A percentile compares a stretch with the other conserved stretches of the same genome.
phyloP scores from a whole-genome alignment of 2,797 vertebrate species.

The Hydrocynus forskahlii region DNA sequence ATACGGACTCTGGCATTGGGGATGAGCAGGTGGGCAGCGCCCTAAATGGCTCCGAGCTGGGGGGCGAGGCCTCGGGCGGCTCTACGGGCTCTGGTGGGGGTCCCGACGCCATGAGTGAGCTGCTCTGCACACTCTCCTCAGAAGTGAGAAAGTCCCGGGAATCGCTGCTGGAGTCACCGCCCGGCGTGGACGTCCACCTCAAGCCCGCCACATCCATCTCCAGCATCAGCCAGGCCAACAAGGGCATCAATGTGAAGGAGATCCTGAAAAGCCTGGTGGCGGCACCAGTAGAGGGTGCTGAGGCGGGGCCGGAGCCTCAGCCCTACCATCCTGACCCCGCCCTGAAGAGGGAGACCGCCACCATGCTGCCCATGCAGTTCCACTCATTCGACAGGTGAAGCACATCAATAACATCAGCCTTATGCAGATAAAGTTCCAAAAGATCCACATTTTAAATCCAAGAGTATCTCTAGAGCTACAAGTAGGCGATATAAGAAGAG shows the following conservation, averaged over 20 bases:
- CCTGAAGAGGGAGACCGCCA: slow-evolving; percentile 90
- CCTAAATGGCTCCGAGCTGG: slow-evolving; percentile 91
- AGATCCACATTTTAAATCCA: too few relatives aligned
- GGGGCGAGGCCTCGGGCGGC: slow-evolving; percentile 68
- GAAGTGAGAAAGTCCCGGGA: slow-evolving; percentile 95
- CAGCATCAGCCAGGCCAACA: slow-evolving; percentile 94
- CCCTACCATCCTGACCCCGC: slow-evolving; percentile 90
- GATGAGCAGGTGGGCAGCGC: slow-evolving; percentile 91
- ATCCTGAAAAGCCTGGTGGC: slow-evolving; percentile 98
- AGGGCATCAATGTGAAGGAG: slow-evolving; percentile 98
- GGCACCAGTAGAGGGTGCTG: slow-evolving; percentile 90
- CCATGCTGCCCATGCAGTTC: slow-evolving; percentile 98
- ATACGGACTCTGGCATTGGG: slow-evolving; percentile 97
- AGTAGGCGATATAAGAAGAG: too few relatives aligned
- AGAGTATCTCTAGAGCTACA: too few relatives aligned
- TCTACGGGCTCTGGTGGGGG: slow-evolving; percentile 75
- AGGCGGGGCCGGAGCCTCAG: slow-evolving; percentile 89
- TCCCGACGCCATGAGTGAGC: slow-evolving; percentile 89
- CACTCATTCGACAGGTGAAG: slow-evolving; percentile 95
- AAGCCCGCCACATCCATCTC: slow-evolving; percentile 92
- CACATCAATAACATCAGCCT: background rate
- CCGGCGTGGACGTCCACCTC: slow-evolving; percentile 72
- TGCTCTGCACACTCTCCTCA: slow-evolving; percentile 91
- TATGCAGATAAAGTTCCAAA: slow-evolving; percentile 10
- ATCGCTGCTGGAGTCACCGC: slow-evolving; percentile 88